Evolutionary conservation across 2,888 invertebrate species (phyloP).

Genomic region (Acanthococcus lagerstroemiae): DNA sequence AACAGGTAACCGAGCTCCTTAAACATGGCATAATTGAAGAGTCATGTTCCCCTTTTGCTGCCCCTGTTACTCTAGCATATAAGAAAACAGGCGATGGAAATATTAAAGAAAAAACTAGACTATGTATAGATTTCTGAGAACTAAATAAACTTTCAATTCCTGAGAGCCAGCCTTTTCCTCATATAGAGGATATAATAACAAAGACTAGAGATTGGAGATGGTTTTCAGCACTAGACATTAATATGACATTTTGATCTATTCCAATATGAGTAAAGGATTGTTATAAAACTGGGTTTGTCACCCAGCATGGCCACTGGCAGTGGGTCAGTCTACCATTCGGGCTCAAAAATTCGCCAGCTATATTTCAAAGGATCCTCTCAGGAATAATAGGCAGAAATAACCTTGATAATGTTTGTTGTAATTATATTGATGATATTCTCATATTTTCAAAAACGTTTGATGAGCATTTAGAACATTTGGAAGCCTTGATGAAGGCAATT

Average conservation of each 20-base stretch:
- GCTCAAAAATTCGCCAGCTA: slow-evolving; percentile 9
- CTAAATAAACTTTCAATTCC: no score
- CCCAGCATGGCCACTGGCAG: no score
- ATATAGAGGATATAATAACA: neutral
- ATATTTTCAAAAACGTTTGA: slow-evolving; percentile 35
- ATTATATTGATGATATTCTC: no score
- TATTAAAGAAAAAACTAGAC: no score
- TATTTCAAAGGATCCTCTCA: no score
- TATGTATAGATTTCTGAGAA: no score
- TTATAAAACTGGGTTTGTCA: slow-evolving; percentile 16
- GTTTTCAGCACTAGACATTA: neutral
- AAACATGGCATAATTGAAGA: neutral
- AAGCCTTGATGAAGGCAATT: slow-evolving; percentile 34
- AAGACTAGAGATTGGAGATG: no score
- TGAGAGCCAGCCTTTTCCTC: neutral
- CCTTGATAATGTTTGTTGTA: no score
- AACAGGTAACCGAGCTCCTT: neutral
- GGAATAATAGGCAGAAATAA: no score
- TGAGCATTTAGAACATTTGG: slow-evolving; percentile 35
- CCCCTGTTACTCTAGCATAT: no score
- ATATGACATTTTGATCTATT: neutral
- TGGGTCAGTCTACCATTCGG: slow-evolving; percentile 11
- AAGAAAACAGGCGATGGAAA: no score
- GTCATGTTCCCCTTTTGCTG: no score
- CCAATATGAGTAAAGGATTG: neutral